These are phyloP conservation scores for Odobenus rosmarus DNA, from an alignment of 2,113 vertebrate genomes.

Conservation along the genomic window DNA sequence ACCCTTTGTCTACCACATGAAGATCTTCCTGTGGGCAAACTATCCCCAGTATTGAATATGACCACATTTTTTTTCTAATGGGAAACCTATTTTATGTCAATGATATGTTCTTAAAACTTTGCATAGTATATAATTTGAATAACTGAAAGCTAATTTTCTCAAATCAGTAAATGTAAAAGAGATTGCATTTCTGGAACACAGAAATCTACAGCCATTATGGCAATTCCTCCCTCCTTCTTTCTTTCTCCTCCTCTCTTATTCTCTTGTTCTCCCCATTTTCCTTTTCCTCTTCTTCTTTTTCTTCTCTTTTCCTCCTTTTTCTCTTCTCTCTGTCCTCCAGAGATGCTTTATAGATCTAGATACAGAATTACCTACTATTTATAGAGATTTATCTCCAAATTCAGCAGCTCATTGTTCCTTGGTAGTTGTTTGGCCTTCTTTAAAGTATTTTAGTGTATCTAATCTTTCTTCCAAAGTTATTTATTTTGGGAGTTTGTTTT, in stretches of 20 bases:
- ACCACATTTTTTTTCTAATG: background rate
- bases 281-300: background rate
- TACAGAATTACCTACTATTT: background rate
- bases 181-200: background rate
- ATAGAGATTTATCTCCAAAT: background rate
- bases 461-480: conserved; percentile 9
- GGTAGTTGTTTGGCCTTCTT: background rate
- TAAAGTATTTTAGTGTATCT: background rate
- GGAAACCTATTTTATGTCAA: background rate
- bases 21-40: background rate
- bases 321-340: background rate
- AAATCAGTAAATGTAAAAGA: background rate
- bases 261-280: background rate
- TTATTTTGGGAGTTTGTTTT: background rate
- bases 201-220: background rate
- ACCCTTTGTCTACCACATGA: background rate
- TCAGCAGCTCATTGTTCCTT: background rate
- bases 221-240: background rate
- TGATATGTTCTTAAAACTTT: background rate
- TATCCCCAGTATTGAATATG: background rate
- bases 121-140: background rate
- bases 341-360: background rate
- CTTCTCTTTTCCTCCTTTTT: background rate
- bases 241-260: background rate
- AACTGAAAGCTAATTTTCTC: background rate